Base-by-base conservation (phyloP, 2,888 invertebrate genomes). In the Gastrophysa polygoni region DNA sequence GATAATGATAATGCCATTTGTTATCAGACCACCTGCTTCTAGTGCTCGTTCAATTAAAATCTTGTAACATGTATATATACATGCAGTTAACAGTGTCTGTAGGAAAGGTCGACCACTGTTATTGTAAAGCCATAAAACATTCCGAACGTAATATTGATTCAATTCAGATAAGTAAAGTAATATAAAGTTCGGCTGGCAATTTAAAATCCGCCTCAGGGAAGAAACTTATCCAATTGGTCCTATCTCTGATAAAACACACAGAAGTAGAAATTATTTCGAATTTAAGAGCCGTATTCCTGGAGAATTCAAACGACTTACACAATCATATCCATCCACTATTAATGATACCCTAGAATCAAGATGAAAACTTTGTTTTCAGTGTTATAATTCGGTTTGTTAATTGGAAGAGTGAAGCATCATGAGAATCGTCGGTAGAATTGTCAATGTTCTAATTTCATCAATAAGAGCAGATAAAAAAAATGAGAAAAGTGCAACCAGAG, bases 131-230 rank as follows among this genome's bases (percentile, higher is more conserved):
- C 72, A 75, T 78, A 78, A 79, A 79, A 78, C 78, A 78, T 78
- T 76, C 69, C 67, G 73, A 73, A 76, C 73, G 77, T 74, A 78
- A 79, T 79, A 79, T 78, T 76, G 78, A 78, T 76, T 78, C 79
- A 78, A 81, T 81, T 80, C 80, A 81, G 81, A 81, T 81, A 81
- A 81, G 80, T 81, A 78, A 80, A 80, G 79, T 80, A 79, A 80
- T 79, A 78, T 78, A 80, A 81, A 81, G 80, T 81, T 80, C 74
- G 77, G 75, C 76, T 71, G 78, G 78, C 76, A 81, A 81, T 81
- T 81, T 81, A 81, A 81, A 81, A 81, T 80, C 77, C 77, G 80
- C 81, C 80, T 76, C 76, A 73, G 78, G 80, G 77, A 71, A 73
- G 75, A 76, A 80, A 80, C 78, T 81, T 81, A 80, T 78, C 78